Conservation (phyloP, 2,113 vertebrate species). For the Sisor rabdophorus region DNA sequence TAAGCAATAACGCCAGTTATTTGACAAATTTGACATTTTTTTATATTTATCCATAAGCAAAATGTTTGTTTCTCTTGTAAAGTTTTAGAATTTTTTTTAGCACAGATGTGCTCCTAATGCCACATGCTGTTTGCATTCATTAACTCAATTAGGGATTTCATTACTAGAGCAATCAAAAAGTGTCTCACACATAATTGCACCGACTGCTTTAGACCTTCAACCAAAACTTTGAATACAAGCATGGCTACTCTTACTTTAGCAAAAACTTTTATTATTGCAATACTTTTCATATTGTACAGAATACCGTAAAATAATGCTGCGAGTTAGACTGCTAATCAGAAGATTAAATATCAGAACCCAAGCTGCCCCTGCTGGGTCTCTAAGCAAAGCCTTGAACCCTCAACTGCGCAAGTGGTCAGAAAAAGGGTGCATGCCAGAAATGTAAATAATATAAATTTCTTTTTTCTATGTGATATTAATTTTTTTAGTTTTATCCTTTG, state of each 20-base stretch:
- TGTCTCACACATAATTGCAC: background rate
- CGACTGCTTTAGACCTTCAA: background rate
- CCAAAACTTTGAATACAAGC: background rate
- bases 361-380: too few relatives aligned
- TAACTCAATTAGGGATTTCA: slow-evolving; percentile 39
- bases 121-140: slow-evolving; percentile 42
- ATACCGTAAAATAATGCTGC: background rate
- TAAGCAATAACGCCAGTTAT: slow-evolving; percentile 16
- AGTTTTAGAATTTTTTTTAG: slow-evolving; percentile 21
- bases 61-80: slow-evolving; percentile 4
- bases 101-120: slow-evolving; percentile 12
- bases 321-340: too few relatives aligned
- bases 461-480: too few relatives aligned
- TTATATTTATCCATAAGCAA: slow-evolving; percentile 18
- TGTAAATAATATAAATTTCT: too few relatives aligned
- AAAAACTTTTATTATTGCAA: background rate
- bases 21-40: background rate
- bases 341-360: too few relatives aligned
- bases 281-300: background rate
- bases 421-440: too few relatives aligned
- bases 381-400: too few relatives aligned
- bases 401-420: too few relatives aligned
- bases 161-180: slow-evolving; percentile 24
- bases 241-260: background rate
- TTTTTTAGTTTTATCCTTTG: too few relatives aligned